Evolutionary conservation across 2,888 invertebrate genomes (phyloP).

Genomic region (Prosopocoilus inquinatus): DNA sequence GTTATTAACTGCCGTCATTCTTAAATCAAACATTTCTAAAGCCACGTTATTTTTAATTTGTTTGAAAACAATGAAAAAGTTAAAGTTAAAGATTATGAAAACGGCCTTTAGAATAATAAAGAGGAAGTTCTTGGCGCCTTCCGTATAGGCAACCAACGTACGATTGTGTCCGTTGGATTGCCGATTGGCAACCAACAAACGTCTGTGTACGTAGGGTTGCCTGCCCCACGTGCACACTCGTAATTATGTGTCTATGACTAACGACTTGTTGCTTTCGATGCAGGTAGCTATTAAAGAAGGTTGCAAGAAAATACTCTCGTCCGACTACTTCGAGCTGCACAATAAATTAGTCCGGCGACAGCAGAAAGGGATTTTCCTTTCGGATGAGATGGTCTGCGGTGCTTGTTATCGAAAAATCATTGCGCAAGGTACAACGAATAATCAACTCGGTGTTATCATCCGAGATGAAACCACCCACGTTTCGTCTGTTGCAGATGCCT

Average conservation of each 20-base stretch:
- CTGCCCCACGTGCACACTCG: not conserved
- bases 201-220: too few species aligned
- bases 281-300: slow-evolving; percentile 85
- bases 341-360: slow-evolving; percentile 76
- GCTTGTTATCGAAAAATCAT: slow-evolving; percentile 77
- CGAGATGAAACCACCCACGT: not conserved
- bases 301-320: slow-evolving; percentile 84
- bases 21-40: too few species aligned
- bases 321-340: slow-evolving; percentile 86
- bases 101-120: too few species aligned
- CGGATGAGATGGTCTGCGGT: slow-evolving; percentile 75
- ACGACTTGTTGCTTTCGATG: slow-evolving; percentile 27
- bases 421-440: slow-evolving; percentile 58
- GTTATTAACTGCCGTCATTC: too few species aligned
- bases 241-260: not conserved
- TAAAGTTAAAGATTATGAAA: too few species aligned
- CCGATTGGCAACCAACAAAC: too few species aligned
- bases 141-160: too few species aligned
- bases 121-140: too few species aligned
- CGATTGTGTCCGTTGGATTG: too few species aligned
- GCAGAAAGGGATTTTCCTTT: slow-evolving; percentile 72
- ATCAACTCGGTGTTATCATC: too few species aligned
- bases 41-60: too few species aligned
- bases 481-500: slow-evolving; percentile 3
- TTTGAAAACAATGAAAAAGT: too few species aligned